Conservation (phyloP, 2,113 vertebrate species). For the Gambusia affinis region DNA sequence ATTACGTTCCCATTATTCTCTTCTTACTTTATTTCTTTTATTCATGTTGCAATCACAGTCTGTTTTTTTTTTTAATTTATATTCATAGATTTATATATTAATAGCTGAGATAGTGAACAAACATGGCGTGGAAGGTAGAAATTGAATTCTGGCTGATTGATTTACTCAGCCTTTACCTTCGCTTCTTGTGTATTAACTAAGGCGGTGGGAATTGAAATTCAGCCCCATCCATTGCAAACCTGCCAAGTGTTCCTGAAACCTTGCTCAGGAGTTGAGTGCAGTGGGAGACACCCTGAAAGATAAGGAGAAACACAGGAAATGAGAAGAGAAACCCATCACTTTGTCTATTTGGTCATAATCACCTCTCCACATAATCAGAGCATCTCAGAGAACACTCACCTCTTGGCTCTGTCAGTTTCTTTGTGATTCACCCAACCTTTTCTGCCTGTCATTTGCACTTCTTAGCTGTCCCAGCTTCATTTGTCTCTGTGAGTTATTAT, state of each 20-base stretch:
- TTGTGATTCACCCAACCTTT: conserved; percentile 27
- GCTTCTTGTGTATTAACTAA: conserved; percentile 53
- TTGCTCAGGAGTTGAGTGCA: conserved; percentile 57
- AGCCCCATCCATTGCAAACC: conserved; percentile 38
- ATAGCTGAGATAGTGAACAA: conserved; percentile 44
- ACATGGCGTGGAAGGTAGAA: conserved; percentile 31
- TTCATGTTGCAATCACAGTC: conserved; percentile 8
- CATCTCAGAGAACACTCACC: conserved; percentile 51
- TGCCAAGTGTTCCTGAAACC: conserved; percentile 64
- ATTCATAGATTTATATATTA: background rate
- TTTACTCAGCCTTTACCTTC: conserved; percentile 40
- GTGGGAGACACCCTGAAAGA: conserved; percentile 47
- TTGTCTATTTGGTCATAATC: conserved; percentile 42
- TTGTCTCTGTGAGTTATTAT: conserved; percentile 20
- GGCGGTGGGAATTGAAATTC: conserved; percentile 61
- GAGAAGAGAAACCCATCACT: conserved; percentile 25
- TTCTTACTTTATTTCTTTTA: conserved; percentile 4
- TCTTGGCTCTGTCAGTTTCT: conserved; percentile 43
- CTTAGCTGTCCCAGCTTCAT: background rate
- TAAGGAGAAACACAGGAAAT: conserved; percentile 45
- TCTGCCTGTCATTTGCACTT: conserved; percentile 4
- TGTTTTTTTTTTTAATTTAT: background rate
- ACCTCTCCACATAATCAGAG: conserved; percentile 54
- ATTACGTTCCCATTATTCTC: conserved; percentile 40
- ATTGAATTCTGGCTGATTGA: conserved; percentile 53